phyloP scores from a whole-genome alignment of 2,888 invertebrate genomes.

The Drosophila infuscata region DNA sequence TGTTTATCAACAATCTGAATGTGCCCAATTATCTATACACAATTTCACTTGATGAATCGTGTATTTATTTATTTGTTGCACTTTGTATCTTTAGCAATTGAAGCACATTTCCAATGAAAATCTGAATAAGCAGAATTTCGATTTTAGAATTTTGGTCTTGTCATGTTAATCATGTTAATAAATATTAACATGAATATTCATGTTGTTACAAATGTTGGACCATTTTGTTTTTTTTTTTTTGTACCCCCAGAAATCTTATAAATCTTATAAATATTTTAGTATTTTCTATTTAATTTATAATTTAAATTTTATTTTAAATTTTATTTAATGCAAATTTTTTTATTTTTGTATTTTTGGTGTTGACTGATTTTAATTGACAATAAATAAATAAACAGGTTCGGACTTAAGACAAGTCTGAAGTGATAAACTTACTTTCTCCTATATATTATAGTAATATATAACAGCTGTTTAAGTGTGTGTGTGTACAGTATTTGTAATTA shows the following conservation, averaged over 20 bases:
- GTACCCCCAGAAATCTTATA: too few relatives aligned
- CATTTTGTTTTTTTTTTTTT: too few relatives aligned
- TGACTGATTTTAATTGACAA: too few relatives aligned
- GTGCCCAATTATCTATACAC: neutral
- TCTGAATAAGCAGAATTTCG: neutral
- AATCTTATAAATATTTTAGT: too few relatives aligned
- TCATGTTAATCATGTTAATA: neutral
- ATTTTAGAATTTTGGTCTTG: neutral
- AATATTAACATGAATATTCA: neutral
- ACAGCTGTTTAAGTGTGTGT: neutral
- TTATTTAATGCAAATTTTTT: too few relatives aligned
- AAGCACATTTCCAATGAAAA: neutral
- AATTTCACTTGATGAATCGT: neutral
- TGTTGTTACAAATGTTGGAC: neutral
- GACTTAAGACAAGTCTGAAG: neutral
- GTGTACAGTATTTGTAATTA: constrained; percentile 1
- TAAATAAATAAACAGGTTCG: neutral
- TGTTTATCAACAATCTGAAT: neutral
- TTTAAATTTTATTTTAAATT: too few relatives aligned
- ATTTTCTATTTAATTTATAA: too few relatives aligned
- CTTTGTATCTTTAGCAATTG: too few relatives aligned
- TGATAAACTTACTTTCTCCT: neutral
- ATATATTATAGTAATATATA: neutral
- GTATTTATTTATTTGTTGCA: neutral
- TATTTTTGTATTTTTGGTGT: too few relatives aligned